Base-by-base conservation (phyloP, 1,140 invertebrate genomes). In the Pachyrhynchus sulphureomaculatus region DNA sequence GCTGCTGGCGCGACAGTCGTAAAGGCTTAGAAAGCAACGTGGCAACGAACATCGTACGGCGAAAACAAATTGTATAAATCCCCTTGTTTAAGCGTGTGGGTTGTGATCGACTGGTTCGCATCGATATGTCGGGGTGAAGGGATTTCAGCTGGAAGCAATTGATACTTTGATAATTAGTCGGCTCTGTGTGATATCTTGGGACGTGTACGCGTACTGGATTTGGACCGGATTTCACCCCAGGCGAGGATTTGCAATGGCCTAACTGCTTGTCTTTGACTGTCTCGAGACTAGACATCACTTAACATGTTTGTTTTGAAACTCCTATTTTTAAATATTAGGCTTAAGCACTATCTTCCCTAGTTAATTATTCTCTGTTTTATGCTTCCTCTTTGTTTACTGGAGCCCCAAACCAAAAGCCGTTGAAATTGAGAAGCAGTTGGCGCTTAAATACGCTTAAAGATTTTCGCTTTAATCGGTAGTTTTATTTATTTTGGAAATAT, bases 91-190 rank as follows among this genome's bases (percentile, higher is more conserved):
- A 53, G 49, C 49, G 49, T 53, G 36, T 17, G 33, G 29, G 36
- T 21, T 23, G 24, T 34, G 37, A 54, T 54, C 52, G 52, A 41
- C 52, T 54, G 26, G 52, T 42, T 56, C 37, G 17, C 13, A 21
- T 41, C 42, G 41, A 56, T 56, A 56, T 36, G 41, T 56, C 53
- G 18, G 41, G 20, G 41, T 23, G 13, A 44, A 44, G 17, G 41
- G 9, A 23, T 56, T 56, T 44, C 36, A 39, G 41, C 53, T 56
- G 36, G 23, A 56, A 56, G 41, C 53, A 56, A 56, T 56, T 56
- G 53, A 56, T 56, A 56, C 53, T 56, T 45, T 47, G 53, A 56
- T 56, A 56, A 56, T 56, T 56, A 56, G 53, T 29, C 41, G 42
- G 29, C 53, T 36, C 53, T 44, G 42, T 56, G 39, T 45, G 53